Conservation (phyloP, 2,113 vertebrate species). For the Cavia porcellus region DNA sequence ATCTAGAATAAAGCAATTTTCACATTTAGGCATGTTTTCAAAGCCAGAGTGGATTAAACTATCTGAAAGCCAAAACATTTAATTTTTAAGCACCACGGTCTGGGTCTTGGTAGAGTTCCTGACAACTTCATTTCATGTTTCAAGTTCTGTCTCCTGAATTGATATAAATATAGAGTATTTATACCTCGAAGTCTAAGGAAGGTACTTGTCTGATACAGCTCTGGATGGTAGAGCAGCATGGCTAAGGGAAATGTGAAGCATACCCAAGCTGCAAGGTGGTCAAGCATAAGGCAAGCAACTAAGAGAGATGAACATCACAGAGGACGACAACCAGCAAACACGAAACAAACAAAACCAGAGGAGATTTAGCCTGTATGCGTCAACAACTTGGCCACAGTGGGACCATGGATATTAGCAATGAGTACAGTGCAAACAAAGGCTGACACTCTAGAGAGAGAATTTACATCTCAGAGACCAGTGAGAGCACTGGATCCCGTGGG, state of each 20-base stretch:
- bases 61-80: slow-evolving; percentile 32
- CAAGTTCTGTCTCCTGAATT: background rate
- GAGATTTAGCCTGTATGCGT: background rate
- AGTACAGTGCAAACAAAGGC: background rate
- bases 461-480: background rate
- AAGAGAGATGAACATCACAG: background rate
- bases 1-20: slow-evolving; percentile 18
- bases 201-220: background rate
- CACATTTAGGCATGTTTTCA: slow-evolving; percentile 11
- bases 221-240: background rate
- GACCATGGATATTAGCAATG: background rate
- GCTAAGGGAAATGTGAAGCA: background rate
- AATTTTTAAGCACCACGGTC: slow-evolving; percentile 26
- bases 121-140: background rate
- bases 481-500: too few species aligned
- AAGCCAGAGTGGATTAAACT: slow-evolving; percentile 2
- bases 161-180: background rate
- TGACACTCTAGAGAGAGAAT: background rate
- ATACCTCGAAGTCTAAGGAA: background rate
- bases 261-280: background rate
- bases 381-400: background rate
- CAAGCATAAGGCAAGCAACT: background rate
- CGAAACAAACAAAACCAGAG: background rate
- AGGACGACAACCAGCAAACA: background rate
- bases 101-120: background rate